These are phyloP conservation scores for Diuraphis noxia DNA, from an alignment of 1,140 invertebrate genomes.

Conservation along the genomic window DNA sequence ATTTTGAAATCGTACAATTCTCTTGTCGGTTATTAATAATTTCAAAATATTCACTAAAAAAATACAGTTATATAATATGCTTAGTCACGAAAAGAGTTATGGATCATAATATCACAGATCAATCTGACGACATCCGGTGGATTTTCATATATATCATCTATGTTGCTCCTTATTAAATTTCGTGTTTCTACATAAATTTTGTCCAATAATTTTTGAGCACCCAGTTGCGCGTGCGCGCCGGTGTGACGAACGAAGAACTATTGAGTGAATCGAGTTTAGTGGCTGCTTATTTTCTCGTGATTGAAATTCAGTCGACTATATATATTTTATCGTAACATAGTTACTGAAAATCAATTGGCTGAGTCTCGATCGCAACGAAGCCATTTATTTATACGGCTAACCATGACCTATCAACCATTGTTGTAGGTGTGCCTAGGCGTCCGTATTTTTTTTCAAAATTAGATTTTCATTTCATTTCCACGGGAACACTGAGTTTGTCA, in stretches of 20 bases:
- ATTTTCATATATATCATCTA: background rate
- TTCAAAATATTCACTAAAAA: background rate
- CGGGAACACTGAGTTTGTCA: background rate
- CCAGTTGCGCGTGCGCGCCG: background rate
- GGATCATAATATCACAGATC: background rate
- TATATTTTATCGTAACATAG: background rate
- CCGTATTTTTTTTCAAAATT: background rate
- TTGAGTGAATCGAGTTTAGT: background rate
- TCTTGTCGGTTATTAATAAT: no score
- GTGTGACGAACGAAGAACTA: background rate
- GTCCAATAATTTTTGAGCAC: background rate
- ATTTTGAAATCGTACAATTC: no score
- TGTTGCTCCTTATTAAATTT: background rate
- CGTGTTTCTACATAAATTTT: background rate
- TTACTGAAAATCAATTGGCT: background rate
- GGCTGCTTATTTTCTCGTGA: background rate
- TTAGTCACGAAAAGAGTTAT: background rate
- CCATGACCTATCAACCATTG: background rate
- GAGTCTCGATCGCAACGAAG: background rate
- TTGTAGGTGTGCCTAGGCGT: background rate
- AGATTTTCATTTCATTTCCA: background rate
- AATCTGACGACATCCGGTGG: background rate
- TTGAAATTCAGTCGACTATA: slow-evolving; percentile 8
- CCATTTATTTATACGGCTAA: background rate
- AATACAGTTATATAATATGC: background rate